Evolutionary conservation across 2,113 vertebrate species (phyloP), one percentile per base, ranked within the genome.

Genomic region (Dolichotis patagonum): DNA sequence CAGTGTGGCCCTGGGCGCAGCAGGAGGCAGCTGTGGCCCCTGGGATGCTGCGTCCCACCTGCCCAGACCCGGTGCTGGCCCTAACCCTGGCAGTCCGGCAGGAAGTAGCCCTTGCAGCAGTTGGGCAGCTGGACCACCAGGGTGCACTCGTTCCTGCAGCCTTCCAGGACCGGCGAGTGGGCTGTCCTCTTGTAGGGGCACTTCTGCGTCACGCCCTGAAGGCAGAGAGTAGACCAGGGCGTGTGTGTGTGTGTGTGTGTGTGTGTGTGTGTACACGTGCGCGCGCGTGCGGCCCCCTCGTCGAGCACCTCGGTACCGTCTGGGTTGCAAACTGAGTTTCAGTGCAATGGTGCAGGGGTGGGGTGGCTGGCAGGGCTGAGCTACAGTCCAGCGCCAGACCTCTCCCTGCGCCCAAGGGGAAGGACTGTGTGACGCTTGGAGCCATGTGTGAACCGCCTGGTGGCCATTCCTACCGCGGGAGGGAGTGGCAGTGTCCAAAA

Each of bases 61-160:
- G 82, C 41, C 16, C 7, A 7, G n/a, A 8, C 11, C 11, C 38
- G 35, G 65, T 52, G 6, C 30, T 67, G 78, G 32, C 32, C 91
- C 98, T 97, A 98, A 99, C 99, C 99, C 97, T 99, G 98, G 96
- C 99, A 99, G 97, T 99, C 99, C 11, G 98, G 98, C 84, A 99
- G 99, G 0, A 99, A 99, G 98, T 99, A 99, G 85, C 99, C 99
- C 67, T 90, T 98, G 90, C 99, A 99, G 98, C 99, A 99, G 81
- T 96, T 99, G 20, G 99, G 88, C 0, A 98, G n/a, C 97, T 98
- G 99, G 83, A 99, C 62, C 78, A 98, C 97, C 98, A 99, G 17
- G 28, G 97, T 92, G 86, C 99, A 99, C 69, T 98, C 80, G 13
- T 98, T 93, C 1, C 92, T 99, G 94, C 99, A 99, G 38, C 99